Base-by-base conservation (phyloP, 2,888 invertebrate species). In the Brachyopa scutellaris region DNA sequence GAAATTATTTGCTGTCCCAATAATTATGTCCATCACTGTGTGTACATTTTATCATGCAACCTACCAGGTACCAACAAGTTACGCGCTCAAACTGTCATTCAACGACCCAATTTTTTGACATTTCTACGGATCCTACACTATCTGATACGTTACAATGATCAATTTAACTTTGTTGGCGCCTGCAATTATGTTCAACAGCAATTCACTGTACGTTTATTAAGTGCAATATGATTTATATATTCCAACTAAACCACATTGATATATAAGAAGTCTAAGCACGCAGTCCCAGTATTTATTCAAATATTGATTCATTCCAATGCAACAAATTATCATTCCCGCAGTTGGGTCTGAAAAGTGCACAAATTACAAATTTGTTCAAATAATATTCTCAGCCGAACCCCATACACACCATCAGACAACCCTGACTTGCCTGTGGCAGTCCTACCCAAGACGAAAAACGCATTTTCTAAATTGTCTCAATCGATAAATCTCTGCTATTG, bases 221-320 rank as follows among this genome's bases (percentile, higher is more conserved):
- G 69, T 53, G 45, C 76, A 76, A 69, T 76, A 76, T 76, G 67
- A 76, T 76, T 76, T 69, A 76, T n/a, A n/a, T 76, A 59, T 61
- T 53, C 45, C 53, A 26, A 69, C 59, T 51, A 17, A 17, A 40
- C 57, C 19, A 36, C 51, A 76, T 61, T 45, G 57, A 66, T 59
- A 38, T 7, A 59, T 74, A 66, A 59, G 74, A 40, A 59, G 5
- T 31, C 31, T 31, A 17, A 49, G 40, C 74, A 66, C 17, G 61
- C 45, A 21, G 49, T n/a, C 70, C 26, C 47, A 26, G 47, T 47
- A 57, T 51, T 62, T 23, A 21, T 55, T 26, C 36, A 55, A 36
- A 59, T 59, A 40, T 57, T 74, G 73, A 74, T 74, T 74, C 66
- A 74, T 66, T 74, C 49, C 23, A 49, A 47, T 29, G 15, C 49